Conservation (phyloP, 2,888 invertebrate genomes). For the Lysandra bellargus region DNA sequence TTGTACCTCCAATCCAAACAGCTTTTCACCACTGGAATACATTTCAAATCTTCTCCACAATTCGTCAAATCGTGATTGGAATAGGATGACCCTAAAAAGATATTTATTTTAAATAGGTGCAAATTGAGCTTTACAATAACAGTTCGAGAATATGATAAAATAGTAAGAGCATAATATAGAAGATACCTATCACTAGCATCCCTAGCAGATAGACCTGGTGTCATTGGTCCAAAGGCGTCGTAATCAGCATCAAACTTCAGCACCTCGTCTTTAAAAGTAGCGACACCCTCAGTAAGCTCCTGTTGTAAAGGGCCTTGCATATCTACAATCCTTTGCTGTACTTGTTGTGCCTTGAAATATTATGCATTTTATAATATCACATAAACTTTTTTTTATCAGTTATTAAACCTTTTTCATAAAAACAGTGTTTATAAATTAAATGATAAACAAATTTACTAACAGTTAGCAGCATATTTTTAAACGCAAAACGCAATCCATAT, state of each 20-base stretch:
- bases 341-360: constrained; percentile 79
- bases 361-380: background rate
- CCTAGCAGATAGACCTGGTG: constrained; percentile 88
- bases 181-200: constrained; percentile 90
- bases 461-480: constrained; percentile 86
- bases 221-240: constrained; percentile 91
- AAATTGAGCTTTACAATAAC: background rate
- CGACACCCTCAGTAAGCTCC: constrained; percentile 86
- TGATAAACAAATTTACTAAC: constrained; percentile 67
- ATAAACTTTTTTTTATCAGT: background rate
- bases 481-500: constrained; percentile 88
- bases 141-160: background rate
- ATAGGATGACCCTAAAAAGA: constrained; percentile 81
- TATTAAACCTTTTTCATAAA: background rate
- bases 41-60: constrained; percentile 90
- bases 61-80: constrained; percentile 91
- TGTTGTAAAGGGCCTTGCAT: constrained; percentile 87
- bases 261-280: constrained; percentile 83
- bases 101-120: background rate
- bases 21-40: constrained; percentile 90
- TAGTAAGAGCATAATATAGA: background rate
- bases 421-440: too few species aligned
- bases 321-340: constrained; percentile 85
- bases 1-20: constrained; percentile 91
- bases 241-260: constrained; percentile 86